Conservation (phyloP, 2,113 vertebrate species). For the Patagioenas fasciata region DNA sequence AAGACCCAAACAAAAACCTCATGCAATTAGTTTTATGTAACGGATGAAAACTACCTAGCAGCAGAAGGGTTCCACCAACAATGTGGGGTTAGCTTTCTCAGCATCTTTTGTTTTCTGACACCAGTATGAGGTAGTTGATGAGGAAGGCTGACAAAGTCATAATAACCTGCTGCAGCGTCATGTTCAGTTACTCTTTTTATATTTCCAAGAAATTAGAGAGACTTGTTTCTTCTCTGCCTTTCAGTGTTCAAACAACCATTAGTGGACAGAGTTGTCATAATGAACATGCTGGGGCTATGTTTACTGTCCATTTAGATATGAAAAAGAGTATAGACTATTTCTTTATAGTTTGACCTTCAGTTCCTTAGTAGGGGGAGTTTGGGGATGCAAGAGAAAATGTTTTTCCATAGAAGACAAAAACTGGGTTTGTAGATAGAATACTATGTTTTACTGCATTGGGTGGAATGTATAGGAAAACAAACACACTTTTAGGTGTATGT, state of each 20-base stretch:
- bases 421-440: background rate
- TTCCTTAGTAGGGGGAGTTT: background rate
- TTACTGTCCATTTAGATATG: background rate
- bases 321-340: background rate
- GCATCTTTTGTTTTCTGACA: background rate
- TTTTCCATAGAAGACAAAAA: background rate
- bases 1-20: background rate
- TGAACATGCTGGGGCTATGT: background rate
- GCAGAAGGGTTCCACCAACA: background rate
- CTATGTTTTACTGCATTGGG: background rate
- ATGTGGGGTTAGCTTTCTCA: background rate
- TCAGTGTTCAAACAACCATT: background rate
- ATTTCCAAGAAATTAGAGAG: background rate
- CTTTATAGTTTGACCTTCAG: background rate
- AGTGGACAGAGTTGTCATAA: background rate
- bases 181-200: background rate
- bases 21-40: background rate
- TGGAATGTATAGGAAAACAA: background rate
- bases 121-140: background rate
- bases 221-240: background rate
- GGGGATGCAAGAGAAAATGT: accelerated
- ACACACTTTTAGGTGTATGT: background rate
- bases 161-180: background rate
- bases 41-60: accelerated
- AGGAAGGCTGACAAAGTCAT: background rate